Evolutionary conservation across 2,113 vertebrate genomes (phyloP).

Genomic region (Hyperoodon ampullatus): DNA sequence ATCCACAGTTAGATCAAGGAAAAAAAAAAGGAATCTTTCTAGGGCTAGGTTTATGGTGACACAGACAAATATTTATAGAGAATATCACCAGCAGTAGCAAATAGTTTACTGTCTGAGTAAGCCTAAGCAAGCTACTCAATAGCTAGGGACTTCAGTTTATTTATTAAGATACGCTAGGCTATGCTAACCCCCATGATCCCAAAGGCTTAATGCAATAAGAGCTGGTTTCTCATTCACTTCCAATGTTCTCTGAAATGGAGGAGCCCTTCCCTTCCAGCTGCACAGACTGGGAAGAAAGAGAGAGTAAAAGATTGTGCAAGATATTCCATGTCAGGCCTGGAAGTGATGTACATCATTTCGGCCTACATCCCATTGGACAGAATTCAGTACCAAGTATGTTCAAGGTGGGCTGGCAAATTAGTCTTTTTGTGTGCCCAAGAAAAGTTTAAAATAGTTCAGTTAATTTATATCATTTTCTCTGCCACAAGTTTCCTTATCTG

Average conservation of each 20-base stretch:
- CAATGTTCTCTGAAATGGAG: background rate
- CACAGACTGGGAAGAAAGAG: background rate
- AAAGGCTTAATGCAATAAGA: background rate
- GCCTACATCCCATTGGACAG: background rate
- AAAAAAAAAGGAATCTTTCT: background rate
- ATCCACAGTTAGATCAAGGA: background rate
- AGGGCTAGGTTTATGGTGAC: background rate
- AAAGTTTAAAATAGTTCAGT: background rate
- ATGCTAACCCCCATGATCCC: background rate
- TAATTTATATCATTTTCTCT: background rate
- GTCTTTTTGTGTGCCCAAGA: background rate
- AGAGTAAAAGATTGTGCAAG: background rate
- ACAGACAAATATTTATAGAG: slow-evolving; percentile 24
- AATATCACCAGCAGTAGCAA: background rate
- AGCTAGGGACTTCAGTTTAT: background rate
- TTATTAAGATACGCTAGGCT: background rate
- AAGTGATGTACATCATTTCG: background rate
- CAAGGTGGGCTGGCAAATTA: background rate
- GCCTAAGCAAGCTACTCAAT: background rate
- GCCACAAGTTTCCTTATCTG: background rate
- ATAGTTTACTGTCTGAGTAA: background rate
- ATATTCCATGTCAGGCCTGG: background rate
- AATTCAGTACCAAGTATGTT: background rate
- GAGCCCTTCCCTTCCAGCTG: background rate
- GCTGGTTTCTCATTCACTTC: background rate